These are phyloP conservation scores for Myotis lucifugus DNA, from an alignment of 2,113 vertebrate species.

Conservation along the genomic window DNA sequence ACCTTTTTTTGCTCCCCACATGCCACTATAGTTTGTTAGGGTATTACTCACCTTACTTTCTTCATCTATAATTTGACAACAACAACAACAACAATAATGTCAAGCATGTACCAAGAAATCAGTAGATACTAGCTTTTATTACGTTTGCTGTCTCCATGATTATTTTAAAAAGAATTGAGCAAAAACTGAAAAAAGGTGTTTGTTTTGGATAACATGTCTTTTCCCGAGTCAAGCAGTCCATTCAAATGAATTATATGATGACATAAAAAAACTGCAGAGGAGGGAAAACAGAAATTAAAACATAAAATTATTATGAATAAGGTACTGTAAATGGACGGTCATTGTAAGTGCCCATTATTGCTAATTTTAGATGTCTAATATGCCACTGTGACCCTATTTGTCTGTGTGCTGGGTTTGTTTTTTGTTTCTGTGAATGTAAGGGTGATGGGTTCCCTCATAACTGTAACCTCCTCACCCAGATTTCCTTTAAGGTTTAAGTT, in stretches of 20 bases:
- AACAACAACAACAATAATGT: not conserved
- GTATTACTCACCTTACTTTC: not conserved
- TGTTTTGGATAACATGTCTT: not conserved
- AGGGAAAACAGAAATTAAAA: slow-evolving; percentile 36
- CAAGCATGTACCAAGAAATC: not conserved
- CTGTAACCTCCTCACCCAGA: not conserved
- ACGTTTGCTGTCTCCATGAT: not conserved
- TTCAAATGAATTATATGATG: not conserved
- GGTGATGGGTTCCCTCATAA: not conserved
- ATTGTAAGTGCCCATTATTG: not conserved
- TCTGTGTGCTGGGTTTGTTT: not conserved
- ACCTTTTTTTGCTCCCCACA: not conserved
- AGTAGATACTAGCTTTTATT: not conserved
- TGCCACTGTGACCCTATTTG: not conserved
- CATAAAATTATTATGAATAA: not conserved
- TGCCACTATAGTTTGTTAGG: not conserved
- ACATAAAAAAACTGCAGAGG: not conserved
- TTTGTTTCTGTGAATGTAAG: not conserved
- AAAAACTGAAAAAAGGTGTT: not conserved
- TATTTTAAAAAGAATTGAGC: slow-evolving; percentile 27
- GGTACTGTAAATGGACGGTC: not conserved
- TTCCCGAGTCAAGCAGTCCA: not conserved
- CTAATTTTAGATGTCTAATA: slow-evolving; percentile 14
- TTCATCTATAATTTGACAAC: not conserved
- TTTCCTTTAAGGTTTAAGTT: not conserved